Base-by-base conservation (phyloP, 2,797 vertebrate species). In the Emydoidea blandingii region DNA sequence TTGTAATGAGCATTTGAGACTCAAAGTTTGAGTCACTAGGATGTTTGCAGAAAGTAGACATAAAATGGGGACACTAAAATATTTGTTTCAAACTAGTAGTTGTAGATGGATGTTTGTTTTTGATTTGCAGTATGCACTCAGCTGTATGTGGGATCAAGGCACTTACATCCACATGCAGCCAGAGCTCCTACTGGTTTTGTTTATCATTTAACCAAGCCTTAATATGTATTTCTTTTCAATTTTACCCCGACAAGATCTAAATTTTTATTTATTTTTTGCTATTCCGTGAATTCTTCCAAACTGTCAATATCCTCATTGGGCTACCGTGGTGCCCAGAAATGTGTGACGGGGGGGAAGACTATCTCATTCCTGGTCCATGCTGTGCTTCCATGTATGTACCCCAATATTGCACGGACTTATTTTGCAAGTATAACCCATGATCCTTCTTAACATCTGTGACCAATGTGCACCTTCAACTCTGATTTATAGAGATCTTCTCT, bases 21-120 rank as follows among this genome's bases (percentile, higher is more conserved):
- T 14, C 25, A 34, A 50, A 15, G 57, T 49, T 19, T 7, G 37
- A 90, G 68, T 52, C 87, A 29, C 6, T 41, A 14, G 15, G 29
- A 0, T 27, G 68, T 6, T 41, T 31, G 57, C 25, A 59, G 78
- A 15, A 49, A 12, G 21, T 9, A 50, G 57, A 21, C 12, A 4
- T 4, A 25, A 68, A 52, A 44, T 54, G 54, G 76, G 83, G 18
- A 37, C 65, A 68, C 19, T 21, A n/a, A 68, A 68, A 19, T 37
- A 23, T 21, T 68, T 65, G 59, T 65, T 65, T 65, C 62, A 37
- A 23, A 68, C 19, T 37, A 68, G 65, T 68, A 37, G 23, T n/a
- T 41, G 19, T 41, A 72, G 68, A 23, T 65, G 15, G 50, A 50
- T 41, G 23, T 41, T 25, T 62, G 12, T 6, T 62, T 57, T 34